phyloP scores from a whole-genome alignment of 2,888 invertebrate species.

The Drosophila subsilvestris region DNA sequence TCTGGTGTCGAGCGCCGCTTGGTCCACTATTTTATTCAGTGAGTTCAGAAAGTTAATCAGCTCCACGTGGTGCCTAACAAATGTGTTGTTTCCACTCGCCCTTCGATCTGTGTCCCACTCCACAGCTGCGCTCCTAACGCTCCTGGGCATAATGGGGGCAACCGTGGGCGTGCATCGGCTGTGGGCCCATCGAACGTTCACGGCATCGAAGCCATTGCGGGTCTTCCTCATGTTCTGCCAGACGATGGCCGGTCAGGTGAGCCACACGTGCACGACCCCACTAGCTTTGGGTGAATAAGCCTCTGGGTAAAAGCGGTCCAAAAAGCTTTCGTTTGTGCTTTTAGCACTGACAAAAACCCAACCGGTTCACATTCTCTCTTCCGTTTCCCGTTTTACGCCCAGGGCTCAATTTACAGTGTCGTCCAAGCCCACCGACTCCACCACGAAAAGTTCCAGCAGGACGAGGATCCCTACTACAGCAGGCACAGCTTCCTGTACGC shows the following conservation, averaged over 20 bases:
- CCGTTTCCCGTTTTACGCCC: slow-evolving; percentile 52
- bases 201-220: slow-evolving; percentile 89
- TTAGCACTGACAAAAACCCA: slow-evolving; percentile 52
- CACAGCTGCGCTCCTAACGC: slow-evolving; percentile 87
- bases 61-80: slow-evolving; percentile 7
- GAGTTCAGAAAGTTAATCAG: slow-evolving; percentile 82
- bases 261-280: slow-evolving; percentile 54
- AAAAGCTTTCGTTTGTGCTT: neutral
- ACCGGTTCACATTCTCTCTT: neutral
- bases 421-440: slow-evolving; percentile 92
- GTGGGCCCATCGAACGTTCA: slow-evolving; percentile 95
- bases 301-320: neutral
- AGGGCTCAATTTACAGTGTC: slow-evolving; percentile 95
- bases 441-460: slow-evolving; percentile 90
- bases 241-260: slow-evolving; percentile 94
- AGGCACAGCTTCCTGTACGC: slow-evolving; percentile 92
- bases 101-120: slow-evolving; percentile 84
- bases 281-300: slow-evolving; percentile 2
- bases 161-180: slow-evolving; percentile 96
- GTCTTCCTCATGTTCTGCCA: slow-evolving; percentile 92
- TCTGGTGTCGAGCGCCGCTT: slow-evolving; percentile 86
- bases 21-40: slow-evolving; percentile 88
- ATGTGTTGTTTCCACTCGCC: neutral
- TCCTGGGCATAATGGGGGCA: slow-evolving; percentile 90
- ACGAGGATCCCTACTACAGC: slow-evolving; percentile 92